Evolutionary conservation across 53 echinoderm and acorn worm genomes (phyloP).

Genomic region (Echinometra lucunter): DNA sequence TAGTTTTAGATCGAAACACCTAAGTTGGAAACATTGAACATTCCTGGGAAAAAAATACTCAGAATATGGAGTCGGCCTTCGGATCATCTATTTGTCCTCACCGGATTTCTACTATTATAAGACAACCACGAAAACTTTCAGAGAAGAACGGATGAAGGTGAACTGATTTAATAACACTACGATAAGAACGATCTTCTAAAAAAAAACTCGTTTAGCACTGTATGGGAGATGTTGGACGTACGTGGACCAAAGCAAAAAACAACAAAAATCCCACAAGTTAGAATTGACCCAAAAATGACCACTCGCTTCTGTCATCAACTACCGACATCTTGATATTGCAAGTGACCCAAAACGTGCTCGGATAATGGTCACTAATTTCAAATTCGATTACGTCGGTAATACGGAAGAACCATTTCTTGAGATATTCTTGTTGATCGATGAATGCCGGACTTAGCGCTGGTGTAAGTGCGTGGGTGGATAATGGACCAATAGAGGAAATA

Average conservation of each 20-base stretch:
- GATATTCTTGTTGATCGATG: not conserved
- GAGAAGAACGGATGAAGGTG: not conserved
- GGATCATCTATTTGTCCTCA: too few species aligned
- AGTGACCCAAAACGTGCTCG: not conserved
- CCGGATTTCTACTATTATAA: too few species aligned
- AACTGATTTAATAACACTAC: not conserved
- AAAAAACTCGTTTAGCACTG: not conserved
- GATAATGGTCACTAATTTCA: not conserved
- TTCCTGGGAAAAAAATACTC: too few species aligned
- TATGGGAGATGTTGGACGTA: not conserved
- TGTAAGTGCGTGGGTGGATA: too few species aligned
- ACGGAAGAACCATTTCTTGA: not conserved
- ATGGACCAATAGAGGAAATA: too few species aligned
- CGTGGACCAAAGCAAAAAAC: not conserved
- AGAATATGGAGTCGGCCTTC: too few species aligned
- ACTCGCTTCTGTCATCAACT: not conserved
- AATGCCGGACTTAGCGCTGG: not conserved
- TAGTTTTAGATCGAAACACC: too few species aligned
- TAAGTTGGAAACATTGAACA: too few species aligned
- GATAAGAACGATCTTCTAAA: not conserved
- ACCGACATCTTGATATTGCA: not conserved
- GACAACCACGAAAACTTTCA: not conserved
- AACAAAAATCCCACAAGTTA: not conserved
- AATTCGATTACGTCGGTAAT: not conserved
- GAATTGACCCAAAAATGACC: conserved; percentile 9